Conservation (phyloP, 2,888 invertebrate genomes). For the Pseudeuparius sepicola region DNA sequence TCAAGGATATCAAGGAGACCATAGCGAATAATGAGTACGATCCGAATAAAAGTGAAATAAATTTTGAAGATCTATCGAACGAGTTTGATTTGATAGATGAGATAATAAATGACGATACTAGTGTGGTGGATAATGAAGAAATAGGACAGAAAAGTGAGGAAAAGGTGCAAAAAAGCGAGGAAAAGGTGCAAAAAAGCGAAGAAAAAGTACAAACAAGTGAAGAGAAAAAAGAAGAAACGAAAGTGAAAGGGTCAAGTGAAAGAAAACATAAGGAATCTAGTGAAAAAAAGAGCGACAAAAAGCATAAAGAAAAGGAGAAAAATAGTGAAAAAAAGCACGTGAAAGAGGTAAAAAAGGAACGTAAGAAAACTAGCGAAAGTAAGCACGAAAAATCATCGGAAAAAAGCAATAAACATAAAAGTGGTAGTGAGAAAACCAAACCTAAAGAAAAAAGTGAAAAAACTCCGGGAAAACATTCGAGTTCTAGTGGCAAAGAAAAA, state of each 20-base stretch:
- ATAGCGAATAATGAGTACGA: constrained; percentile 30
- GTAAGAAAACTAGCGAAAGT: constrained; percentile 18
- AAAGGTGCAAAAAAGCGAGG: constrained; percentile 13
- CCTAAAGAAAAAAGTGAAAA: neutral
- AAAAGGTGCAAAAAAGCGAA: constrained; percentile 26
- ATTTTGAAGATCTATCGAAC: constrained; percentile 35
- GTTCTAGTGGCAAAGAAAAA: constrained; percentile 21
- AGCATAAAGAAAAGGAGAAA: constrained; percentile 27
- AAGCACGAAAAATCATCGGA: constrained; percentile 16
- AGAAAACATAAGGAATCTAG: neutral
- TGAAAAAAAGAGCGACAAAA: constrained; percentile 32
- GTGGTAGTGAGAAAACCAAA: constrained; percentile 1
- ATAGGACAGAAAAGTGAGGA: no score
- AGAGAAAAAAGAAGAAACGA: constrained; percentile 2
- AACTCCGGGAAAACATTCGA: constrained; percentile 4
- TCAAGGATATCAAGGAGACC: constrained; percentile 29
- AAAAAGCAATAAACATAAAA: constrained; percentile 20
- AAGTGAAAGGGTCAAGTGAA: neutral
- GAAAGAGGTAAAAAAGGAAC: constrained; percentile 24
- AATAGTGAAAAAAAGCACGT: constrained; percentile 33
- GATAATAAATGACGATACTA: constrained; percentile 27
- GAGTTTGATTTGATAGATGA: constrained; percentile 40
- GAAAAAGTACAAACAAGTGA: constrained; percentile 9
- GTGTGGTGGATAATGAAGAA: constrained; percentile 1
- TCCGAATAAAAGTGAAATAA: constrained; percentile 30